phyloP scores from a whole-genome alignment of 1,140 invertebrate species.

The Triops cancriformis region DNA sequence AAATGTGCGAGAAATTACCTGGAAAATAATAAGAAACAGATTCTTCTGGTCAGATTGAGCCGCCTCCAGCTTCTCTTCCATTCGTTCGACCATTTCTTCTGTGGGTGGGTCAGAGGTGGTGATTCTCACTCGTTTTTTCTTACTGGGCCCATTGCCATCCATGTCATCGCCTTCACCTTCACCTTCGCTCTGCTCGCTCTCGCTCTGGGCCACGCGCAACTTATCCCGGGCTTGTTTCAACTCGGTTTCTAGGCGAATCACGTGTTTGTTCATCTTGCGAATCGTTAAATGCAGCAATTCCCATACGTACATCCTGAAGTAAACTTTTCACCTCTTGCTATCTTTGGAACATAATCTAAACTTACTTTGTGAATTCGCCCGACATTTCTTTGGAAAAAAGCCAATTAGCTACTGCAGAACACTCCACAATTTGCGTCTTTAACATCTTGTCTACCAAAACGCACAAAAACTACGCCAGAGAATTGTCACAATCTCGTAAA shows the following conservation, averaged over 20 bases:
- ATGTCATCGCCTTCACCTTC: constrained; percentile 59
- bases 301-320: constrained; percentile 77
- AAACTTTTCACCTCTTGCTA: neutral
- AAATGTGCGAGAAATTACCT: constrained; percentile 46
- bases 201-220: constrained; percentile 53
- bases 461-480: constrained; percentile 69
- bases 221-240: constrained; percentile 77
- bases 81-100: constrained; percentile 80
- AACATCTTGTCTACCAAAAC: constrained; percentile 94
- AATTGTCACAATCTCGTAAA: neutral
- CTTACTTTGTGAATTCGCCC: constrained; percentile 74
- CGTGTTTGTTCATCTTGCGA: constrained; percentile 92
- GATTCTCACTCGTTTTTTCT: neutral
- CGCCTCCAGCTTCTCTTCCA: constrained; percentile 90
- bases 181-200: constrained; percentile 40
- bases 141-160: constrained; percentile 34
- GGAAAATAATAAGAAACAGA: constrained; percentile 93
- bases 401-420: constrained; percentile 95
- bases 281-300: constrained; percentile 93
- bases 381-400: constrained; percentile 96
- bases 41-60: constrained; percentile 95
- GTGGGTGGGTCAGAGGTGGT: constrained; percentile 57
- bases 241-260: constrained; percentile 75
- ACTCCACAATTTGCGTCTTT: constrained; percentile 94
- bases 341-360: constrained; percentile 39